Conservation (phyloP, 2,797 vertebrate genomes). For the Erpetoichthys calabaricus region DNA sequence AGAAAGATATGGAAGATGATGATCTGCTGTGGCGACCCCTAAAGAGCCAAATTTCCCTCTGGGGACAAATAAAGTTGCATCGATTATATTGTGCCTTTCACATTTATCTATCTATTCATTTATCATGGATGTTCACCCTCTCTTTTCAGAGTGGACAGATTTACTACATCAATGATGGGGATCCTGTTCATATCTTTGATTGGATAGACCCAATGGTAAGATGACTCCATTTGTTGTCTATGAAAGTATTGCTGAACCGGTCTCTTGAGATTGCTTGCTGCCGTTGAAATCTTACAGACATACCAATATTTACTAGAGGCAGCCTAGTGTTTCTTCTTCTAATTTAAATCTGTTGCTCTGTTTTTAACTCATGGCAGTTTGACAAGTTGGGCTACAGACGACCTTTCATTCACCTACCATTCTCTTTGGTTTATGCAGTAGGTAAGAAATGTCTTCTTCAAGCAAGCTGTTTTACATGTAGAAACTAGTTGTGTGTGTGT, state of each 20-base stretch:
- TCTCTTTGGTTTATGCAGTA: conserved; percentile 61
- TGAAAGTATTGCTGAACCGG: conserved; percentile 1
- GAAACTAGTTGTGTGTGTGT: too few species aligned
- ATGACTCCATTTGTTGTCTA: conserved; percentile 7
- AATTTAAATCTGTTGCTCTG: background rate
- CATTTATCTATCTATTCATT: background rate
- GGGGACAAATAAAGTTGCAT: too few species aligned
- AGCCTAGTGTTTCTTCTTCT: too few species aligned
- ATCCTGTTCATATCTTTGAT: conserved; percentile 74
- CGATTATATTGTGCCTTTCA: too few species aligned
- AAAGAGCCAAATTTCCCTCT: too few species aligned
- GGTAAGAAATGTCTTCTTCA: conserved; percentile 41
- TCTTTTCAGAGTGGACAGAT: conserved; percentile 72
- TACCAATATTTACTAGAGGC: too few species aligned
- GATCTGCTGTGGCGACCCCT: too few species aligned
- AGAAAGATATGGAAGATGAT: too few species aligned
- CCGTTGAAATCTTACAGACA: too few species aligned
- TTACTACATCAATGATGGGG: conserved; percentile 84
- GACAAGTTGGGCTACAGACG: conserved; percentile 68
- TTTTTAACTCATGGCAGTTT: conserved; percentile 50
- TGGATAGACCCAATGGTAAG: conserved; percentile 79
- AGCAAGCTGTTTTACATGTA: background rate
- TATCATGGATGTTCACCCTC: conserved; percentile 2
- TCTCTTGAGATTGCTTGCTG: too few species aligned
- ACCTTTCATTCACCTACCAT: conserved; percentile 66